A percentile compares a stretch with the other conserved stretches of the same genome.
Evolutionary conservation across 1,140 invertebrate genomes (phyloP).

Genomic region (Anoplolepis gracilipes): DNA sequence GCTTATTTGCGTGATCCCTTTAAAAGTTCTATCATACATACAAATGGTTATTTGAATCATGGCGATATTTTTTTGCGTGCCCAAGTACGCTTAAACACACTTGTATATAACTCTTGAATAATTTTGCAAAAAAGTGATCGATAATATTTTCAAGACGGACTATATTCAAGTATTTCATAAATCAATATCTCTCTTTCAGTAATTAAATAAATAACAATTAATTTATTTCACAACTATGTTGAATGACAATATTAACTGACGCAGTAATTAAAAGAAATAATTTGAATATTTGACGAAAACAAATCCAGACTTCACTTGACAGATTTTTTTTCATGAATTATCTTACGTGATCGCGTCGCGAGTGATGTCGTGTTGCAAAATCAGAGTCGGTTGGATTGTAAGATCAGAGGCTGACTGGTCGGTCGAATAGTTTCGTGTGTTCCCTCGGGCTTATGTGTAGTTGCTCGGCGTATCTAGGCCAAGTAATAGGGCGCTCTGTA

Average conservation of each 20-base stretch:
- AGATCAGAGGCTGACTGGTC: conserved; percentile 20
- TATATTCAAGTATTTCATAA: neutral
- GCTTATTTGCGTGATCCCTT: conserved; percentile 1
- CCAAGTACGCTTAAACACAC: no score
- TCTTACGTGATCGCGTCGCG: conserved; percentile 21
- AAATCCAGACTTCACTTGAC: neutral
- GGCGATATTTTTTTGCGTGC: neutral
- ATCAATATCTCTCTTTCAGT: neutral
- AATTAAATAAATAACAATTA: conserved; percentile 15
- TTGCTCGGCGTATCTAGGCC: conserved; percentile 34
- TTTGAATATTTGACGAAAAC: neutral
- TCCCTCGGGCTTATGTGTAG: neutral
- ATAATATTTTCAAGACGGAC: neutral
- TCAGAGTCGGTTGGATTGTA: neutral
- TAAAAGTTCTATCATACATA: neutral
- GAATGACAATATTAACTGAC: neutral
- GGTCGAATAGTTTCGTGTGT: conserved; percentile 18
- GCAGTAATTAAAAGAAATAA: neutral
- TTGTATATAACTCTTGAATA: neutral
- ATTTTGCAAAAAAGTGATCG: neutral
- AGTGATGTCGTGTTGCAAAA: neutral
- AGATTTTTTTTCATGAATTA: neutral
- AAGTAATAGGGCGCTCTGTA: conserved; percentile 77
- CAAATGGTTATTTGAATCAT: neutral
- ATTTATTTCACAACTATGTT: neutral